Evolutionary conservation across 2,797 vertebrate species (phyloP).

Genomic region (Trichosurus vulpecula): DNA sequence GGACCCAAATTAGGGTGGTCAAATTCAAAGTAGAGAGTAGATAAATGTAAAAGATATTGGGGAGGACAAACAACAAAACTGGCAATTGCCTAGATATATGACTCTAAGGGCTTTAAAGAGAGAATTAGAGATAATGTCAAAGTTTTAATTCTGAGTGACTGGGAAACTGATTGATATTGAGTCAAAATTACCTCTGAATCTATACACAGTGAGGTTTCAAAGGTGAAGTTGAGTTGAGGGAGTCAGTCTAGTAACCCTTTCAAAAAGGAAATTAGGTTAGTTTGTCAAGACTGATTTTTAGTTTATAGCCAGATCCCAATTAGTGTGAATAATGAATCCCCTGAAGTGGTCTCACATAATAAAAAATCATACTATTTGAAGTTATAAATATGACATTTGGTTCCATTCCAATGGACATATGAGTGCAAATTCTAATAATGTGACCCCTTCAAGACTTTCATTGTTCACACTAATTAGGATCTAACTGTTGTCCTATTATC

Average conservation of each 20-base stretch:
- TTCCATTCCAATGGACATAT: neutral
- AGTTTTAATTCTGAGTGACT: neutral
- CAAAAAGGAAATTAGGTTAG: neutral
- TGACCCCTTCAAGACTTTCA: neutral
- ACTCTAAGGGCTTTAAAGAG: neutral
- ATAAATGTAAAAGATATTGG: neutral
- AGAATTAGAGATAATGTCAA: neutral
- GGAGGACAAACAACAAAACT: neutral
- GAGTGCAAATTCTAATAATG: neutral
- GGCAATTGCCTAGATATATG: neutral
- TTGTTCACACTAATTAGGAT: neutral
- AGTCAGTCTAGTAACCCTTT: neutral
- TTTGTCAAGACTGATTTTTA: neutral
- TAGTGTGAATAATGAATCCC: neutral
- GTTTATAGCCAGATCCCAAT: neutral
- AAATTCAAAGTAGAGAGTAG: neutral
- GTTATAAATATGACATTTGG: neutral
- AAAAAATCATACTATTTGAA: neutral
- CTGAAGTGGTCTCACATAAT: neutral
- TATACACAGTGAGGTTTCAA: neutral
- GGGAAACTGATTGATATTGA: neutral
- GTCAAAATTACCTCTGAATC: neutral
- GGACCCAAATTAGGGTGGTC: neutral
- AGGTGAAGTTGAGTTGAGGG: neutral
- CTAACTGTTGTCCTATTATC: neutral